Evolutionary conservation across 2,797 vertebrate species (phyloP), one percentile per base, ranked within the genome.

Genomic region (Sebastes diaconus): DNA sequence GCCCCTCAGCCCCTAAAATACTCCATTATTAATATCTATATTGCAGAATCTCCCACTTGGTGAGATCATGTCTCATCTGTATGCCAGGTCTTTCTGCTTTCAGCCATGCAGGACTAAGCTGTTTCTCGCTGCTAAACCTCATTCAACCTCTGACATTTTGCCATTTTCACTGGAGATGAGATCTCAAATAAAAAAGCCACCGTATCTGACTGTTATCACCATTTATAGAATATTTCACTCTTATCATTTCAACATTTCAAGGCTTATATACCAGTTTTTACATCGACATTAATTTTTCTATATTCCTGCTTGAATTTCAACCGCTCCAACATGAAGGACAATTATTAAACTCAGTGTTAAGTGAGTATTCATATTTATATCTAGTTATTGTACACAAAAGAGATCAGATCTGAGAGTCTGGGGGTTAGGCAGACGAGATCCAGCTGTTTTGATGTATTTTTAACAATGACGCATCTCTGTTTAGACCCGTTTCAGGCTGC

Each of bases 11-110:
- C n/a, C 65, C 57, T 71, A 63, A 85, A 86, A 89, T 74, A 24
- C 73, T 85, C 73, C 55, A 88, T 88, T 87, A 87, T 88, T 90
- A 80, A 88, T 90, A 81, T 83, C 79, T 74, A 60, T 81, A 57
- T 77, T 77, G 63, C 79, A 83, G 25, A 73, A 79, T 81, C 59
- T 73, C 70, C 81, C 58, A 77, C 70, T 66, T 50, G 39, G 66
- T 72, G 58, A 72, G 73, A 64, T 84, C 76, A 59, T 64, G 60
- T 78, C 79, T 81, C 66, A 77, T 84, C 72, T 60, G 73, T 87
- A 87, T 84, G 74, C 57, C 81, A 65, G 69, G 50, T 73, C 57
- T 55, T 69, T 50, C 54, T 74, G 54, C 81, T 82, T 46, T 79
- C 81, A 81, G 72, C 75, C 83, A 77, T 52, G 75, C 25, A 36